Conservation (phyloP, 53 echinoderm and acorn worm species). For the Echinometra lucunter region DNA sequence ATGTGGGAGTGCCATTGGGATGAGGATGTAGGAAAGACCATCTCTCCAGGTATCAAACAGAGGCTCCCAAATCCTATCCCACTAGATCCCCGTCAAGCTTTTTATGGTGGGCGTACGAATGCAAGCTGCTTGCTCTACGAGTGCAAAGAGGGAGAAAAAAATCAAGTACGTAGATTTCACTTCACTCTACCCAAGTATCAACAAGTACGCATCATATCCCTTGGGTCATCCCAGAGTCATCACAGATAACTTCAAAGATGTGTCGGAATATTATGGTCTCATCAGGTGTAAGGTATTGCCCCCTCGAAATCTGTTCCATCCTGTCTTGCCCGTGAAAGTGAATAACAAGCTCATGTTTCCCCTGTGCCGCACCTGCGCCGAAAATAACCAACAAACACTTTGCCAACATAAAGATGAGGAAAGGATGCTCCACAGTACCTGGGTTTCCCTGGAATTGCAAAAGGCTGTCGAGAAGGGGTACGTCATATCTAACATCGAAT, state of each 20-base stretch:
- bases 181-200: conserved; percentile 75
- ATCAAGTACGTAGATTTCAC: conserved; percentile 75
- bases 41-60: not conserved
- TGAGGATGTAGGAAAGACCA: not conserved
- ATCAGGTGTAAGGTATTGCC: too few relatives aligned
- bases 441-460: conserved; percentile 76
- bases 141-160: conserved; percentile 5
- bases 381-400: conserved; percentile 50
- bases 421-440: conserved; percentile 68
- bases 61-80: not conserved
- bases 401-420: conserved; percentile 66
- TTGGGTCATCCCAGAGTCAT: conserved; percentile 68
- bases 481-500: conserved; percentile 63
- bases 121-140: too few relatives aligned
- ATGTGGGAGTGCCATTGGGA: conserved; percentile 54
- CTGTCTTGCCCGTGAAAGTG: too few relatives aligned
- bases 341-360: conserved; percentile 78
- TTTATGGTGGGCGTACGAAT: conserved; percentile 50
- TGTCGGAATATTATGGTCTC: not conserved
- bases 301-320: too few relatives aligned
- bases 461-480: conserved; percentile 73
- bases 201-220: conserved; percentile 78
- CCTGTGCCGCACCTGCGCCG: conserved; percentile 74
- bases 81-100: too few relatives aligned
- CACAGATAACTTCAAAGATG: conserved; percentile 45